Percentiles rank a stretch among this genome's conserved stretches.
phyloP scores from a whole-genome alignment of 2,888 invertebrate genomes.

The Tuberolachnus salignus region DNA sequence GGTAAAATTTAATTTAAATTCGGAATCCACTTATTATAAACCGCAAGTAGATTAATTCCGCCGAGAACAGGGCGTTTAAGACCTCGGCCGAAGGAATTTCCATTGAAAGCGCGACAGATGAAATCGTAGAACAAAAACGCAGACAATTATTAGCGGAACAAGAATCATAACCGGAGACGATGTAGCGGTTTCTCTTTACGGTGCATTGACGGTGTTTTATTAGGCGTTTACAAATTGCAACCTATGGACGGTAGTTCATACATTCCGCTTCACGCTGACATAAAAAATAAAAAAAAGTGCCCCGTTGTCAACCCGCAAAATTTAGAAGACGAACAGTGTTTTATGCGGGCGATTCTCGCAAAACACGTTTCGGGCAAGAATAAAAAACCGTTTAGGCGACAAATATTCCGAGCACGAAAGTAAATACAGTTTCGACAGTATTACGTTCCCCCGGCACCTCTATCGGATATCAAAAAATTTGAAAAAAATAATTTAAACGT shows the following conservation, averaged over 20 bases:
- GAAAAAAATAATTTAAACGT: constrained; percentile 10
- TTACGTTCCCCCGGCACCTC: neutral
- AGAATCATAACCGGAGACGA: neutral
- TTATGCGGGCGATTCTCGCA: neutral
- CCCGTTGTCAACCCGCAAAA: too few species aligned
- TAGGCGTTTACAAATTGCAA: neutral
- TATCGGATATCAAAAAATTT: neutral
- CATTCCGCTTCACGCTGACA: neutral
- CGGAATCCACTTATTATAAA: neutral
- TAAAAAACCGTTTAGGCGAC: neutral
- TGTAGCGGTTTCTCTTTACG: neutral
- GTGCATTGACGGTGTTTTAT: neutral
- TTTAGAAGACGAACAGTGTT: constrained; percentile 1
- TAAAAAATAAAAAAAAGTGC: neutral
- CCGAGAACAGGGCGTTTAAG: neutral
- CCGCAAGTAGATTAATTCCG: neutral
- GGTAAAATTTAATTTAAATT: too few species aligned
- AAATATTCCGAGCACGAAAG: neutral
- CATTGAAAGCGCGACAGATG: too few species aligned
- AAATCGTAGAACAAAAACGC: neutral
- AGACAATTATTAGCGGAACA: neutral
- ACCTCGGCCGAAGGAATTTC: neutral
- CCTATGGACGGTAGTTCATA: neutral
- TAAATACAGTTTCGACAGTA: neutral
- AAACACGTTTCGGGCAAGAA: neutral